These are phyloP conservation scores for Microtus montanus DNA, from an alignment of 2,113 vertebrate genomes.

Conservation along the genomic window DNA sequence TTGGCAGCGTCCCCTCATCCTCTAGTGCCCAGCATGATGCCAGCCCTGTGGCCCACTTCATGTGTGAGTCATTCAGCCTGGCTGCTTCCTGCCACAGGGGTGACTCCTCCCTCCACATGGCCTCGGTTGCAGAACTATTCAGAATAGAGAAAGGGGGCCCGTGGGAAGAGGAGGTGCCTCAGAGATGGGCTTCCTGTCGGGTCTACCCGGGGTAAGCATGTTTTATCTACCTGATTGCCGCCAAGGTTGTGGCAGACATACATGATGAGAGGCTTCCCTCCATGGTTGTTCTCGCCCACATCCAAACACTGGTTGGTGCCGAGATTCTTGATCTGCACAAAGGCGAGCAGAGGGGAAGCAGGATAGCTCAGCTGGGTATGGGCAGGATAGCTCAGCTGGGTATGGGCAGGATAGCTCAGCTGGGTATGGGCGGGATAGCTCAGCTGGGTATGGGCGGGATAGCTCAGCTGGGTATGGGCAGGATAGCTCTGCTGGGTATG, in stretches of 20 bases:
- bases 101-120: background rate
- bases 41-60: background rate
- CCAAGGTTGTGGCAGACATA: constrained; percentile 96
- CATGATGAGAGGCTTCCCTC: constrained; percentile 94
- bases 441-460: too few relatives aligned
- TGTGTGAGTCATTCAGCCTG: background rate
- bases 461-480: too few relatives aligned
- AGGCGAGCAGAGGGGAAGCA: background rate
- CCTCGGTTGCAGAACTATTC: accelerated
- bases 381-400: too few relatives aligned
- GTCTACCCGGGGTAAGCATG: accelerated
- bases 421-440: too few relatives aligned
- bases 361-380: too few relatives aligned
- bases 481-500: too few relatives aligned
- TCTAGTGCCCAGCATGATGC: background rate
- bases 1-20: background rate
- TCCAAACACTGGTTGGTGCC: constrained; percentile 92
- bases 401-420: too few relatives aligned
- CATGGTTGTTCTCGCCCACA: constrained; percentile 92
- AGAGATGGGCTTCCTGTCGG: background rate
- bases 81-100: background rate
- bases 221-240: constrained; percentile 94
- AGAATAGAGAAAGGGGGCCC: background rate
- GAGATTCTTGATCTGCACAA: constrained; percentile 90
- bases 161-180: background rate